Conservation (phyloP, 2,888 invertebrate species). For the Gari tellinella region DNA sequence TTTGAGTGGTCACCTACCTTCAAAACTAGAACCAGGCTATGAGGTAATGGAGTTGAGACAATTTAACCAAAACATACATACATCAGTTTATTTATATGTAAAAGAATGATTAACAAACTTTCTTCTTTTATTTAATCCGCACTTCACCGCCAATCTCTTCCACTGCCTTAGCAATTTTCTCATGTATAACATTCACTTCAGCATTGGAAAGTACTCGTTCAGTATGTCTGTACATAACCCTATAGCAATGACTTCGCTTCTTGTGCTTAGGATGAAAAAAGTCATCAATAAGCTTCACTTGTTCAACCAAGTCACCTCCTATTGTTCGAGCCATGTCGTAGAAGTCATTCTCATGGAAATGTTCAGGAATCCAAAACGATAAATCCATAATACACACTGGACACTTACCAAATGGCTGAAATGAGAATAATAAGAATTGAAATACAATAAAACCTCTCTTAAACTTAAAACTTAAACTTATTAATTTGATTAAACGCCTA, state of each 20-base stretch:
- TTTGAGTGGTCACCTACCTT: no score
- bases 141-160: constrained; percentile 85
- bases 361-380: constrained; percentile 96
- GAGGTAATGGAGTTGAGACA: no score
- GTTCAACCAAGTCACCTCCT: constrained; percentile 97
- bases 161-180: constrained; percentile 88
- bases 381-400: constrained; percentile 96
- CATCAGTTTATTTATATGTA: no score
- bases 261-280: constrained; percentile 94
- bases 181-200: constrained; percentile 94
- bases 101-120: no score
- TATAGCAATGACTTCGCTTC: constrained; percentile 94
- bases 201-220: constrained; percentile 93
- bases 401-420: constrained; percentile 91
- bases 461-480: no score
- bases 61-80: no score
- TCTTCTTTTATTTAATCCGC: constrained; percentile 41
- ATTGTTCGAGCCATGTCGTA: constrained; percentile 95
- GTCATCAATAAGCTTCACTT: constrained; percentile 93
- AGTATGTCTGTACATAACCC: constrained; percentile 96
- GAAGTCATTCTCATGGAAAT: constrained; percentile 84
- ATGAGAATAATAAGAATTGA: no score
- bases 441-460: background rate
- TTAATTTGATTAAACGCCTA: no score
- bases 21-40: no score